These are phyloP conservation scores for Aradus depressus DNA, from an alignment of 2,888 invertebrate species.

Conservation along the genomic window DNA sequence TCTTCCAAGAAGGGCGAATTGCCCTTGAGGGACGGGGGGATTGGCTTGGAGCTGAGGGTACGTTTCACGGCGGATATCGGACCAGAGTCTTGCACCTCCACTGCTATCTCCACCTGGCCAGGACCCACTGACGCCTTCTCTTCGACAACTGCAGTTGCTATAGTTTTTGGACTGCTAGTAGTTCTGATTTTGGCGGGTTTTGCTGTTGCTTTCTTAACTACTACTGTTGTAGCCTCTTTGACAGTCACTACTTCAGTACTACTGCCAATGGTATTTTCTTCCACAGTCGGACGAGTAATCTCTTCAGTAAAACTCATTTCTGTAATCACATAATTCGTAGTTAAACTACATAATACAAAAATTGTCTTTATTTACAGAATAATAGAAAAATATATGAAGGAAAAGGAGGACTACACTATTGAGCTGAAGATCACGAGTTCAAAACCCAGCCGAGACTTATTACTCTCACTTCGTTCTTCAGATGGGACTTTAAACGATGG, in stretches of 20 bases:
- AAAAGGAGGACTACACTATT: too few relatives aligned
- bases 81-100: slow-evolving; percentile 6
- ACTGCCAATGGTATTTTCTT: background rate
- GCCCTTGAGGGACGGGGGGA: slow-evolving; percentile 29
- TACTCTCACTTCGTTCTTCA: too few relatives aligned
- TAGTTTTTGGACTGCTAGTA: background rate
- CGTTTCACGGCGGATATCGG: slow-evolving; percentile 6
- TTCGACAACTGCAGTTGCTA: background rate
- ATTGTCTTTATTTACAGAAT: too few relatives aligned
- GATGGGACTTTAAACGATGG: too few relatives aligned
- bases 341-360: too few relatives aligned
- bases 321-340: background rate
- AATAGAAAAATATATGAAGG: too few relatives aligned
- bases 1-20: slow-evolving; percentile 28
- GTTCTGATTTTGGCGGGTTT: background rate
- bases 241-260: background rate
- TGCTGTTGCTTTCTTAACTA: background rate
- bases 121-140: slow-evolving; percentile 5
- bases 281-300: background rate
- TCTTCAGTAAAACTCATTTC: background rate
- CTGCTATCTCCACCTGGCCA: slow-evolving; percentile 10
- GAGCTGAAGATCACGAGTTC: too few relatives aligned
- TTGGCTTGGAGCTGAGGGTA: slow-evolving; percentile 26
- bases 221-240: background rate
- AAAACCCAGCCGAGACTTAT: too few relatives aligned